These are phyloP conservation scores for Fratercula arctica DNA, from an alignment of 2,797 vertebrate species.

Conservation along the genomic window DNA sequence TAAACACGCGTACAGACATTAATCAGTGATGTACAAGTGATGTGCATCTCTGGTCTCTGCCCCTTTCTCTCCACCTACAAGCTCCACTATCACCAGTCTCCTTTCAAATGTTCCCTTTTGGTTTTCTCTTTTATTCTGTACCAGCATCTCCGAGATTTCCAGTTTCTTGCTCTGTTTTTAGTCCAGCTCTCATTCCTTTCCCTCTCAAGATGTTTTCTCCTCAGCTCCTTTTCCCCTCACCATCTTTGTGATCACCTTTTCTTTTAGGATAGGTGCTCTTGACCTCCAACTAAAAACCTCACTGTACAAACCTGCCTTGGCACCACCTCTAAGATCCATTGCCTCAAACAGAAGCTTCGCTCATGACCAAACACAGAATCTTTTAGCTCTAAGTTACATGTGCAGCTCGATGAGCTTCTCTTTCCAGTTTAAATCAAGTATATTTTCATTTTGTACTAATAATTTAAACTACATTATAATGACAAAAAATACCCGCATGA, in stretches of 20 bases:
- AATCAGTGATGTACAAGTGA: neutral
- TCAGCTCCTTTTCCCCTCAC: neutral
- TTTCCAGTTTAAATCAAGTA: neutral
- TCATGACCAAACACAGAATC: neutral
- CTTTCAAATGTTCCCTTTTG: neutral
- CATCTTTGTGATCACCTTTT: neutral
- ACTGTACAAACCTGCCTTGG: neutral
- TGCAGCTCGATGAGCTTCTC: neutral
- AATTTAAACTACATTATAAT: neutral
- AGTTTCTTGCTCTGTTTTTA: neutral
- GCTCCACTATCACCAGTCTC: neutral
- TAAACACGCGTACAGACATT: rapidly evolving
- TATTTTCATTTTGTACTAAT: neutral
- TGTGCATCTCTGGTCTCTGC: neutral
- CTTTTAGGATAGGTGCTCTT: neutral
- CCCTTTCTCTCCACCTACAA: neutral
- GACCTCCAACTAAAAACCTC: neutral
- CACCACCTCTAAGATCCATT: neutral
- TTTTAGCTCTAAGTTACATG: neutral
- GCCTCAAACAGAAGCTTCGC: neutral
- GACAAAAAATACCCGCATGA: neutral
- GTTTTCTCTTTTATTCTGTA: neutral
- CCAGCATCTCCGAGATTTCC: neutral
- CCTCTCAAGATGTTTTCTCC: neutral
- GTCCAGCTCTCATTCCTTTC: neutral